Evolutionary conservation across 2,888 invertebrate species (phyloP).

Genomic region (Philonicus albiceps): DNA sequence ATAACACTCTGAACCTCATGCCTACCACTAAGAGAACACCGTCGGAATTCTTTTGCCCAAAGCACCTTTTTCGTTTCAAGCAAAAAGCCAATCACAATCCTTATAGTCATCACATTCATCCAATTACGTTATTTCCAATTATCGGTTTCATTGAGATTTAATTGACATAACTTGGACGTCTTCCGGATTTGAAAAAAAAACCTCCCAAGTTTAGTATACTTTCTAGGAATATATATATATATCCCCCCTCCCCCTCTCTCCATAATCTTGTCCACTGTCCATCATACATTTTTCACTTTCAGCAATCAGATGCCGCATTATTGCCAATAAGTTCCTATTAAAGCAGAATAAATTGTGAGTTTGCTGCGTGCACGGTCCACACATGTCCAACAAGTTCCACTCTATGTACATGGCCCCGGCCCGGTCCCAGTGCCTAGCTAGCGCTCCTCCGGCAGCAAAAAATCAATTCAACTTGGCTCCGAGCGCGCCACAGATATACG

Average conservation of each 20-base stretch:
- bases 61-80: neutral
- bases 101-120: neutral
- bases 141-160: neutral
- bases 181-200: neutral
- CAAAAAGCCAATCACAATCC: neutral
- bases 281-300: neutral
- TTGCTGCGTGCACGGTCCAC: neutral
- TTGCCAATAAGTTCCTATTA: constrained; percentile 28
- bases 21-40: neutral
- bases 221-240: neutral
- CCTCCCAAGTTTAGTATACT: neutral
- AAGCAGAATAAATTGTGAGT: constrained; percentile 8
- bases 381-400: constrained; percentile 19
- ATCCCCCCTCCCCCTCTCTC: neutral
- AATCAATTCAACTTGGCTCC: constrained; percentile 33
- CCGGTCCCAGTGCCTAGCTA: neutral
- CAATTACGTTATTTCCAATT: neutral
- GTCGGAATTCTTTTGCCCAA: neutral
- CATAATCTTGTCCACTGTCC: neutral
- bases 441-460: neutral
- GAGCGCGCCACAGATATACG: constrained; percentile 7
- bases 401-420: neutral
- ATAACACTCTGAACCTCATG: neutral
- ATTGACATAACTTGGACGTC: neutral
- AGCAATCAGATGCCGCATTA: neutral